phyloP scores from a whole-genome alignment of 1,140 invertebrate genomes.

The Drosophila sulfurigaster region DNA sequence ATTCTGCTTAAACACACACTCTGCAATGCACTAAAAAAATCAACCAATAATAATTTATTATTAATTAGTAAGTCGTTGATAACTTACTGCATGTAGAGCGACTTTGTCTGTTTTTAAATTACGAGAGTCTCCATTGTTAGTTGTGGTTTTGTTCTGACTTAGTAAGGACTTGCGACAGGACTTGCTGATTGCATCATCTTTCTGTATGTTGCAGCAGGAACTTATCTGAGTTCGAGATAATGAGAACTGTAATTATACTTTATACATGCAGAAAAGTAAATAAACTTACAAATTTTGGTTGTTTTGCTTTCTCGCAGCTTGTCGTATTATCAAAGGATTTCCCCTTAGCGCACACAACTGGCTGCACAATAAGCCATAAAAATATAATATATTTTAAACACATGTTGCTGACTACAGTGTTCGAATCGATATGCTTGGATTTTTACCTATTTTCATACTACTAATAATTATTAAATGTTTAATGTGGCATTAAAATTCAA shows the following conservation, averaged over 20 bases:
- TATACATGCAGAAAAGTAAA: neutral
- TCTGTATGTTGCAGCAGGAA: conserved; percentile 58
- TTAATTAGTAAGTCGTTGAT: neutral
- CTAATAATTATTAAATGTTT: neutral
- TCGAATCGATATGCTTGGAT: neutral
- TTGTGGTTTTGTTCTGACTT: conserved; percentile 13
- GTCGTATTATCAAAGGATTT: conserved; percentile 48
- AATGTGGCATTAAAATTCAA: conserved; percentile 43
- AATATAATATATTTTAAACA: conserved; percentile 1
- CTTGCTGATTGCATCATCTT: conserved; percentile 44
- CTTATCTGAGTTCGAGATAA: conserved; percentile 24
- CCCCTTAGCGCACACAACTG: neutral
- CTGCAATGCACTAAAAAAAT: conserved; percentile 58
- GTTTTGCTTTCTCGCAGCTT: conserved; percentile 60
- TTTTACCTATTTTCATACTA: neutral
- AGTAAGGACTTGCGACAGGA: conserved; percentile 56
- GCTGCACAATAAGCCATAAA: neutral
- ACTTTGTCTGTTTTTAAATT: conserved; percentile 61
- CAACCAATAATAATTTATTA: neutral
- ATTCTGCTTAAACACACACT: conserved; percentile 56
- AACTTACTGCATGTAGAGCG: conserved; percentile 56
- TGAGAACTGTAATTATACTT: neutral
- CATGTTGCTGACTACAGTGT: conserved; percentile 37
- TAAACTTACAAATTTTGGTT: conserved; percentile 51
- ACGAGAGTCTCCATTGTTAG: conserved; percentile 20